Evolutionary conservation across 2,888 invertebrate genomes (phyloP).

Genomic region (Pandemis corylana): DNA sequence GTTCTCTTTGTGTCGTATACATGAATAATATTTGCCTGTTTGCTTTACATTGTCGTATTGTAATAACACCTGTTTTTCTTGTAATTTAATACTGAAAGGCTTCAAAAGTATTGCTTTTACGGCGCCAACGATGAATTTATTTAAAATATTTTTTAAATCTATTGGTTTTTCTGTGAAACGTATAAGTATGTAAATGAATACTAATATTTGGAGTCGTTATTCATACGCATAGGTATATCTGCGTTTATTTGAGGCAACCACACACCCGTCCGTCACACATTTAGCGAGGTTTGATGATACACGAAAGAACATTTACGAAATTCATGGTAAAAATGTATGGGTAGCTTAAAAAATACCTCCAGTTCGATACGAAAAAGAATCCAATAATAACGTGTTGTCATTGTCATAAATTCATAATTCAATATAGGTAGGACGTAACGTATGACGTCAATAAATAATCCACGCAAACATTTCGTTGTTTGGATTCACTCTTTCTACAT

Average conservation of each 20-base stretch:
- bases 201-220: too few species aligned
- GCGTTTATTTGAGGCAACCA: too few species aligned
- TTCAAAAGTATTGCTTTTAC: not conserved
- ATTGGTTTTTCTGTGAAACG: not conserved
- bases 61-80: conserved; percentile 10
- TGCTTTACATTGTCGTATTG: conserved; percentile 6
- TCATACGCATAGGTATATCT: too few species aligned
- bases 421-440: not conserved
- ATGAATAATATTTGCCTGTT: conserved; percentile 3
- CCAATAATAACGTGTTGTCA: not conserved
- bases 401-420: not conserved
- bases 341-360: not conserved
- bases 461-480: conserved; percentile 1
- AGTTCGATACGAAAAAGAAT: not conserved
- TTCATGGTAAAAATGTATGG: too few species aligned
- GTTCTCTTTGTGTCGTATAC: not conserved
- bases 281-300: too few species aligned
- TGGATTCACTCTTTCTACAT: not conserved
- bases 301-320: too few species aligned
- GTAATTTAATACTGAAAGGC: conserved; percentile 1
- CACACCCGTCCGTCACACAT: too few species aligned
- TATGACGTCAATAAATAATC: conserved; percentile 16
- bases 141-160: not conserved
- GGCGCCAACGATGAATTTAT: not conserved
- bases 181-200: too few species aligned